phyloP scores from a whole-genome alignment of 2,797 vertebrate species.

The Sebastes steindachneri region DNA sequence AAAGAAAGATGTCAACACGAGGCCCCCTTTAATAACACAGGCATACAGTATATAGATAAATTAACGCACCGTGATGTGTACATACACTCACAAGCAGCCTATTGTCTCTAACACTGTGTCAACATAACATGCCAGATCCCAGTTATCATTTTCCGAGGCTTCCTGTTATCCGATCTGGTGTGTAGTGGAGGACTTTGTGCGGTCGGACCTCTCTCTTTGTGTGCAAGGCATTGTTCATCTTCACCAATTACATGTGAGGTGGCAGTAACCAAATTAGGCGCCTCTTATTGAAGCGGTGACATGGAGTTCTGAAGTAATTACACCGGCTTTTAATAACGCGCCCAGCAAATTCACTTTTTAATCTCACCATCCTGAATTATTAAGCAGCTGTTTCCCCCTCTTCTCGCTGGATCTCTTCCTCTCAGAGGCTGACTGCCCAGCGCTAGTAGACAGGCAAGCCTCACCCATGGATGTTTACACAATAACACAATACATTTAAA shows the following conservation, averaged over 20 bases:
- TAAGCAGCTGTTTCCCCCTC: slow-evolving; percentile 77
- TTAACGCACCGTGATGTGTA: background rate
- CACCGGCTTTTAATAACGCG: slow-evolving; percentile 82
- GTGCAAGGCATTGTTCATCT: slow-evolving; percentile 71
- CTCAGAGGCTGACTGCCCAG: slow-evolving; percentile 3
- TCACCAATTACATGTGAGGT: slow-evolving; percentile 75
- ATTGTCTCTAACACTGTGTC: slow-evolving; percentile 18
- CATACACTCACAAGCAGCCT: background rate
- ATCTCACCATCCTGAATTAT: slow-evolving; percentile 86
- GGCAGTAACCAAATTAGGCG: slow-evolving; percentile 80
- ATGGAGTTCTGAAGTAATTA: slow-evolving; percentile 83
- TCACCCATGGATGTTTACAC: background rate
- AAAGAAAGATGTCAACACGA: background rate
- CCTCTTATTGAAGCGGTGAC: slow-evolving; percentile 79
- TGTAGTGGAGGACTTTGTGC: background rate
- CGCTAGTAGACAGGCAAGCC: background rate
- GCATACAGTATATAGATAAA: background rate
- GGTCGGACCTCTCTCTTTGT: slow-evolving; percentile 23
- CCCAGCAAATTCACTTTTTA: slow-evolving; percentile 79
- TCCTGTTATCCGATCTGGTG: slow-evolving; percentile 32
- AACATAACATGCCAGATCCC: slow-evolving; percentile 29
- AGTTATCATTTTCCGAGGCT: slow-evolving; percentile 45
- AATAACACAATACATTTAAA: background rate
- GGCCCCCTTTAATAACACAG: background rate
- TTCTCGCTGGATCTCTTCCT: slow-evolving; percentile 53